Evolutionary conservation across 2,888 invertebrate species (phyloP).

Genomic region (Harmothoe impar): DNA sequence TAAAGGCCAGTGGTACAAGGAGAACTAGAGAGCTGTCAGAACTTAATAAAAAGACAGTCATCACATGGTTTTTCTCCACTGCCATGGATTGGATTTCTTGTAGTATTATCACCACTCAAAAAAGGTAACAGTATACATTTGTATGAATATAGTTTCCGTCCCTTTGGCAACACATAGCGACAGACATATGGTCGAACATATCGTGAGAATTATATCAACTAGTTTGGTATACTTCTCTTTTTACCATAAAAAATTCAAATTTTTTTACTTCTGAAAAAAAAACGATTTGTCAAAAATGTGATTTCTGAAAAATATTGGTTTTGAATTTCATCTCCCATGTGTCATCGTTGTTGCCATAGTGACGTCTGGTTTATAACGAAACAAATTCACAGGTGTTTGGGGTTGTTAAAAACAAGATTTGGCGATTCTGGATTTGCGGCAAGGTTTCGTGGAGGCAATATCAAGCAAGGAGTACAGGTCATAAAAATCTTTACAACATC

Average conservation of each 20-base stretch:
- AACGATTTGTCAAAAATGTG: too few relatives aligned
- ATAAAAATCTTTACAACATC: slow-evolving; percentile 34
- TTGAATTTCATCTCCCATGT: background rate
- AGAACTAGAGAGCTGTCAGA: slow-evolving; percentile 47
- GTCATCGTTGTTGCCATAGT: slow-evolving; percentile 17
- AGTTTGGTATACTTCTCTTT: too few relatives aligned
- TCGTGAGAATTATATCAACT: too few relatives aligned
- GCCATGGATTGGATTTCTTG: slow-evolving; percentile 26
- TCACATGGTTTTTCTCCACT: slow-evolving; percentile 26
- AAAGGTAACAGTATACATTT: slow-evolving; percentile 47
- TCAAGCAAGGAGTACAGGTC: slow-evolving; percentile 45
- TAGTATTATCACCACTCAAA: slow-evolving; percentile 55
- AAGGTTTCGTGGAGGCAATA: slow-evolving; percentile 4
- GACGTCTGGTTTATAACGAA: slow-evolving; percentile 19
- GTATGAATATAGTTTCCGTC: slow-evolving; percentile 22
- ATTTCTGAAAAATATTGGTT: too few relatives aligned
- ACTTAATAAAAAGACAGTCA: slow-evolving; percentile 34
- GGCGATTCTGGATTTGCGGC: slow-evolving; percentile 29
- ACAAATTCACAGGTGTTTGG: slow-evolving; percentile 50
- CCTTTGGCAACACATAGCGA: slow-evolving; percentile 26
- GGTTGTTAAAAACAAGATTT: slow-evolving; percentile 16
- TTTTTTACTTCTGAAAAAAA: too few relatives aligned
- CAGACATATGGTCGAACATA: too few relatives aligned
- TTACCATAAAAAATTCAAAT: too few relatives aligned
- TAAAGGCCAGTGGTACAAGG: slow-evolving; percentile 26